These are phyloP conservation scores for Zeugodacus cucurbitae DNA, from an alignment of 1,140 invertebrate genomes.

Conservation along the genomic window DNA sequence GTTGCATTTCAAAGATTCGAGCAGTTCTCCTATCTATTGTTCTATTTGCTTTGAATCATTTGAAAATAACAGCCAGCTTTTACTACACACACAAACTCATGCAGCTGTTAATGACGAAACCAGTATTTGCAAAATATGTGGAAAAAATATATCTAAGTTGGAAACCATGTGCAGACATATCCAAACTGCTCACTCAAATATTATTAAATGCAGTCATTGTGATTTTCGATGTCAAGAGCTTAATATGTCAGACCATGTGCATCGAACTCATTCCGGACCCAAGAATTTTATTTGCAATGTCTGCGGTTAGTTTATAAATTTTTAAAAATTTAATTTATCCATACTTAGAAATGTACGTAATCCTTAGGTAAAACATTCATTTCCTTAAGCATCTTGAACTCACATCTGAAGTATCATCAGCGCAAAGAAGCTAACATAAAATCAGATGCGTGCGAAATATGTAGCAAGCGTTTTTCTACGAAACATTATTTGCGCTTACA, in stretches of 20 bases:
- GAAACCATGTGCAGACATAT: neutral
- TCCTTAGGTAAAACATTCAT: conserved; percentile 12
- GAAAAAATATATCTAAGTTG: neutral
- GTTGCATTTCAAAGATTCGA: neutral
- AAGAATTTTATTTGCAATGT: neutral
- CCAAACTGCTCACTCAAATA: neutral
- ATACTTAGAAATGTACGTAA: neutral
- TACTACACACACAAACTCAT: neutral
- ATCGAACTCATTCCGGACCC: neutral
- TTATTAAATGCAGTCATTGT: conserved; percentile 21
- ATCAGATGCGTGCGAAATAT: conserved; percentile 43
- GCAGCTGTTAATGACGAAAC: neutral
- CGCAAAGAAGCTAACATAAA: conserved; percentile 7
- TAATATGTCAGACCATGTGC: conserved; percentile 6
- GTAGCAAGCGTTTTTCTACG: conserved; percentile 41
- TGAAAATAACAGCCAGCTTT: neutral
- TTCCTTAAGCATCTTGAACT: neutral
- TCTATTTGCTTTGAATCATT: neutral
- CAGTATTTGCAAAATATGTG: neutral
- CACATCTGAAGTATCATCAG: conserved; percentile 43
- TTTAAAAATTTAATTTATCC: neutral
- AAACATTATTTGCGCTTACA: conserved; percentile 39
- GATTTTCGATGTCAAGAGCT: neutral
- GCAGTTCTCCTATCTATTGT: neutral
- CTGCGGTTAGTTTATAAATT: neutral